Percentiles rank a stretch among this genome's conserved stretches.
phyloP scores from a whole-genome alignment of 2,113 vertebrate genomes.

The Sphaerodactylus townsendi region DNA sequence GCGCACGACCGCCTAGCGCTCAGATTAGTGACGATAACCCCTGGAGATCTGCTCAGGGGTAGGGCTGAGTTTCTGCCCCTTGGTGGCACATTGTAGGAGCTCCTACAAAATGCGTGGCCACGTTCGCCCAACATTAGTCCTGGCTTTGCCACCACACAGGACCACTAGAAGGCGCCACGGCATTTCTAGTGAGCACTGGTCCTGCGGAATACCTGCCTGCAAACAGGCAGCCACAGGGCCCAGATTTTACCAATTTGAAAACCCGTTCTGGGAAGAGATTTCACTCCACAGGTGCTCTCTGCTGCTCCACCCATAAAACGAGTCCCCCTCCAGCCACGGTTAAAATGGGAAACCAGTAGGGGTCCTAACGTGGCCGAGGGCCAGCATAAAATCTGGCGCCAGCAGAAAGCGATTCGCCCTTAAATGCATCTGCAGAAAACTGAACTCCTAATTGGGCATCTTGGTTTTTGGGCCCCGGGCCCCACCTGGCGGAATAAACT shows the following conservation, averaged over 20 bases:
- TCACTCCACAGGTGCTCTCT: neutral
- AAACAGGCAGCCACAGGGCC: neutral
- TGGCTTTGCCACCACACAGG: neutral
- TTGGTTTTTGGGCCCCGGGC: too few relatives aligned
- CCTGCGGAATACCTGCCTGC: neutral
- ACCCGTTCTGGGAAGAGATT: neutral
- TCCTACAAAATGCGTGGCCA: neutral
- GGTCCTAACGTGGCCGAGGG: too few relatives aligned
- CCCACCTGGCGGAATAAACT: too few relatives aligned
- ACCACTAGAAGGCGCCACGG: neutral
- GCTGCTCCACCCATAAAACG: neutral
- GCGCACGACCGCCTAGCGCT: neutral
- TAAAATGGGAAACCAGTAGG: neutral
- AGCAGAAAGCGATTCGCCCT: too few relatives aligned
- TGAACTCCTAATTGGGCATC: too few relatives aligned
- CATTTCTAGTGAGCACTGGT: too few relatives aligned
- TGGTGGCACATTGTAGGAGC: neutral
- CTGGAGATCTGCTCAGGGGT: too few relatives aligned
- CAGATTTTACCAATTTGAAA: neutral
- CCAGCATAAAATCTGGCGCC: too few relatives aligned
- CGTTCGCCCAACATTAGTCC: too few relatives aligned
- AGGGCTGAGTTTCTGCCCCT: neutral
- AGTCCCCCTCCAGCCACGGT: neutral
- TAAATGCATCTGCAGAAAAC: too few relatives aligned
- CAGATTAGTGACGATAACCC: too few relatives aligned